Percentiles rank a stretch among this genome's conserved stretches.
These are phyloP conservation scores for Athrips mouffetella DNA, from an alignment of 2,888 invertebrate genomes.

Conservation along the genomic window DNA sequence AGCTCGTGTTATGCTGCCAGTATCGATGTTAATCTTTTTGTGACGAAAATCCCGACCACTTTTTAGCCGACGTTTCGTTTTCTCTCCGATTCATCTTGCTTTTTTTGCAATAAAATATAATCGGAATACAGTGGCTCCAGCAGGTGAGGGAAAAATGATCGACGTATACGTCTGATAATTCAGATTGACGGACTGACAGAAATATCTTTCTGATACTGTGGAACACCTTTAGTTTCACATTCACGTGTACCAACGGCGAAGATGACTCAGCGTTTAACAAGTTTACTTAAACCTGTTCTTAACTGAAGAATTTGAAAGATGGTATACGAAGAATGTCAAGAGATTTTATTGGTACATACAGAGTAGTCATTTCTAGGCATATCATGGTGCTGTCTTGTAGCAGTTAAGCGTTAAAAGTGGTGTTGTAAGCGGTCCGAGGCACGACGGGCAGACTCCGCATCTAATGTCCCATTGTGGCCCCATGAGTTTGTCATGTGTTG, in stretches of 20 bases:
- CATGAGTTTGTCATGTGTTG: constrained; percentile 40
- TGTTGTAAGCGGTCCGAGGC: constrained; percentile 1
- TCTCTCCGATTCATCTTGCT: constrained; percentile 31
- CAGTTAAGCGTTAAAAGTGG: constrained; percentile 3
- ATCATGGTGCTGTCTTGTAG: constrained; percentile 5
- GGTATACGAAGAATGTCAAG: no score
- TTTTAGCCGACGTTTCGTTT: constrained; percentile 22
- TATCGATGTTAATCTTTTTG: constrained; percentile 40
- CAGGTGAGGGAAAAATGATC: constrained; percentile 43
- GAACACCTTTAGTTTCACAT: background rate
- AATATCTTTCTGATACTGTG: background rate
- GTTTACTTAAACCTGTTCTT: no score
- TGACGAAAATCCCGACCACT: constrained; percentile 30
- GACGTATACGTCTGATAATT: constrained; percentile 46
- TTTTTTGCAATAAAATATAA: constrained; percentile 31
- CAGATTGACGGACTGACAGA: constrained; percentile 46
- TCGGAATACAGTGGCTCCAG: constrained; percentile 44
- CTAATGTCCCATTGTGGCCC: constrained; percentile 51
- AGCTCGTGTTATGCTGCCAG: constrained; percentile 42
- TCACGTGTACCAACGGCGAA: no score
- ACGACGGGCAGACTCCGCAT: constrained; percentile 5
- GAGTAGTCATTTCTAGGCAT: no score
- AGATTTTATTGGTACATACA: no score
- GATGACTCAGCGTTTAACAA: no score
- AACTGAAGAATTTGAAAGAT: no score